phyloP scores from a whole-genome alignment of 37 sponge, comb jelly and placozoan genomes.

The Axinella damicornis region DNA sequence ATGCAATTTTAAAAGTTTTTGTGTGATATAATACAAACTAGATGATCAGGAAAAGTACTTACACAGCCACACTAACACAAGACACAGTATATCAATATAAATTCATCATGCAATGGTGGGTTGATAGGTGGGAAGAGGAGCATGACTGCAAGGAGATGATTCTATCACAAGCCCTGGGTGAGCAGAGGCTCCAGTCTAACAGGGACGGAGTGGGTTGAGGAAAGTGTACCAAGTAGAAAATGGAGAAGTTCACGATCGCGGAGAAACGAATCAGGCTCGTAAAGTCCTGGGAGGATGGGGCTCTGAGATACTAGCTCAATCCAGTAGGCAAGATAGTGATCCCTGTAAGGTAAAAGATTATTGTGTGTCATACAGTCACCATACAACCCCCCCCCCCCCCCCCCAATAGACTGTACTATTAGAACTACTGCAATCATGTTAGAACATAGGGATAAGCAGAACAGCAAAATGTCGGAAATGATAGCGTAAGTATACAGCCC shows the following conservation, averaged over 20 bases:
- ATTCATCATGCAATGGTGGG: neutral
- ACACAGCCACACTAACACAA: too few relatives aligned
- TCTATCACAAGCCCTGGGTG: constrained; percentile 47
- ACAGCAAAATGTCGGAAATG: neutral
- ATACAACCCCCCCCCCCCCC: too few relatives aligned
- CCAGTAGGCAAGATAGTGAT: constrained; percentile 70
- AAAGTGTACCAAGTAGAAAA: constrained; percentile 44
- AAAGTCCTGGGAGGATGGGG: constrained; percentile 45
- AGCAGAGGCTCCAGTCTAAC: constrained; percentile 64
- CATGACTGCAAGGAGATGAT: neutral
- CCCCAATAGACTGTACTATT: constrained; percentile 11
- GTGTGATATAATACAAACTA: too few relatives aligned
- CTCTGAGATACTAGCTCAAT: constrained; percentile 44
- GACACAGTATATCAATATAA: neutral
- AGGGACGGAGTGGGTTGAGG: constrained; percentile 8
- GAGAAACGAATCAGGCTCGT: constrained; percentile 72
- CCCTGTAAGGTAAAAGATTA: constrained; percentile 36
- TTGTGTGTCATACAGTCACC: too few relatives aligned
- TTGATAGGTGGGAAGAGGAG: neutral
- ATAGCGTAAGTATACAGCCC: too few relatives aligned
- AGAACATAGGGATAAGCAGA: neutral
- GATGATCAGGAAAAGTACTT: too few relatives aligned
- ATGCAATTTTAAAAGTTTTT: too few relatives aligned
- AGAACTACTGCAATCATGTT: neutral
- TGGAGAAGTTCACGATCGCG: constrained; percentile 64